A percentile compares a stretch with the other conserved stretches of the same genome.
These are phyloP conservation scores for Epinephelus lanceolatus DNA, from an alignment of 2,113 vertebrate species.

Conservation along the genomic window DNA sequence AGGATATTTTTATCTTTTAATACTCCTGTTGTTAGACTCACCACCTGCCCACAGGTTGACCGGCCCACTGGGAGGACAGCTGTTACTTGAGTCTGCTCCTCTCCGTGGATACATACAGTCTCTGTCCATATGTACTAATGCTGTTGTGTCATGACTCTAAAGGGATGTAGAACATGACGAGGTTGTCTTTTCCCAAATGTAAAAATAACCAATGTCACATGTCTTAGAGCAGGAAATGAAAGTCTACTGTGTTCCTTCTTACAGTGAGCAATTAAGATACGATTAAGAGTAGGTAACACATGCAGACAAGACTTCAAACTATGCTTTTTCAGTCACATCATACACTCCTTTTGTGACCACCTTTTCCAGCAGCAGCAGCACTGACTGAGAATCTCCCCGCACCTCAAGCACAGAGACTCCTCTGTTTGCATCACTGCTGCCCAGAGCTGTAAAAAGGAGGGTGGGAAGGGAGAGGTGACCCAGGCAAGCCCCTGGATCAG, in stretches of 20 bases:
- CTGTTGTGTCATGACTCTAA: background rate
- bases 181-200: background rate
- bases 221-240: background rate
- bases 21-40: background rate
- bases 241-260: background rate
- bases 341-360: conserved; percentile 23
- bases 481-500: conserved; percentile 64
- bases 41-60: background rate
- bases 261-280: background rate
- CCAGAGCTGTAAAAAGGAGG: conserved; percentile 26
- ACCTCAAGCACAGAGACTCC: conserved; percentile 64
- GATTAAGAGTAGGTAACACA: background rate
- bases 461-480: conserved; percentile 32
- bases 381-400: conserved; percentile 32
- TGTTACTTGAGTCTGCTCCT: background rate
- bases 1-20: background rate
- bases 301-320: background rate
- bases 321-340: conserved; percentile 4
- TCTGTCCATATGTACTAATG: background rate
- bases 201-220: background rate
- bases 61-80: background rate
- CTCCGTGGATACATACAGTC: background rate
- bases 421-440: conserved; percentile 63
- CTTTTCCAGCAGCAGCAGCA: conserved; percentile 34
- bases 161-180: background rate